Conservation (phyloP, 2,797 vertebrate species). For the Borostomias antarcticus region DNA sequence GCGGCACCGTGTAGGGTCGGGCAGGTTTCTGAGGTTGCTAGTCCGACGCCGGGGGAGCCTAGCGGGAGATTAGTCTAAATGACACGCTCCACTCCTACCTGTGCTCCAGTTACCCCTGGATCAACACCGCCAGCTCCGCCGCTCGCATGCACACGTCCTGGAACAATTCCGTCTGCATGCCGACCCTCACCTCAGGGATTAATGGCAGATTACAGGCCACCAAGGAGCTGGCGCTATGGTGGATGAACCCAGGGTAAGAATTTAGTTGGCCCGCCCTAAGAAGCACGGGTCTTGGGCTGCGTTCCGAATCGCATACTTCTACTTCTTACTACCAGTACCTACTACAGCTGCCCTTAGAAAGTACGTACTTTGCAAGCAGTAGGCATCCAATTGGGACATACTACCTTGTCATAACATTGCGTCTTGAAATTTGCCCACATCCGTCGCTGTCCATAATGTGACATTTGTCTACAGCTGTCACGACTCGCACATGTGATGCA, state of each 20-base stretch:
- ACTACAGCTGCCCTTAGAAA: too few species aligned
- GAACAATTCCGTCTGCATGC: constrained; percentile 57
- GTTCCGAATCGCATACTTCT: too few species aligned
- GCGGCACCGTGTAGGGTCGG: constrained; percentile 63
- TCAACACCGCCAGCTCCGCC: constrained; percentile 59
- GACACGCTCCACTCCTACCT: constrained; percentile 61
- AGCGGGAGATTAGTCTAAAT: constrained; percentile 71
- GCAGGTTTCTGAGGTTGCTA: constrained; percentile 64
- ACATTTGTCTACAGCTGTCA: too few species aligned
- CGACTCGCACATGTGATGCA: too few species aligned
- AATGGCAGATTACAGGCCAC: constrained; percentile 43
- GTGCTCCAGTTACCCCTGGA: constrained; percentile 62
- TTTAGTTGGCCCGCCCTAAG: constrained; percentile 21
- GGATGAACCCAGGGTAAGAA: constrained; percentile 29
- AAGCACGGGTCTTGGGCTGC: too few species aligned
- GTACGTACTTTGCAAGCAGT: too few species aligned
- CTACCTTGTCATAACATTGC: too few species aligned
- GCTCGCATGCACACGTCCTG: constrained; percentile 44
- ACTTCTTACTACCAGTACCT: too few species aligned
- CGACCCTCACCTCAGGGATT: constrained; percentile 48
- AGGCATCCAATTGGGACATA: too few species aligned
- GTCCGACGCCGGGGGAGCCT: background rate
- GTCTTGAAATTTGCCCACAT: too few species aligned
- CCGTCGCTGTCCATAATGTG: too few species aligned
- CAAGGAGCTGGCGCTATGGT: constrained; percentile 36